Conservation (phyloP, 2,113 vertebrate species). For the Actenoides hombroni region DNA sequence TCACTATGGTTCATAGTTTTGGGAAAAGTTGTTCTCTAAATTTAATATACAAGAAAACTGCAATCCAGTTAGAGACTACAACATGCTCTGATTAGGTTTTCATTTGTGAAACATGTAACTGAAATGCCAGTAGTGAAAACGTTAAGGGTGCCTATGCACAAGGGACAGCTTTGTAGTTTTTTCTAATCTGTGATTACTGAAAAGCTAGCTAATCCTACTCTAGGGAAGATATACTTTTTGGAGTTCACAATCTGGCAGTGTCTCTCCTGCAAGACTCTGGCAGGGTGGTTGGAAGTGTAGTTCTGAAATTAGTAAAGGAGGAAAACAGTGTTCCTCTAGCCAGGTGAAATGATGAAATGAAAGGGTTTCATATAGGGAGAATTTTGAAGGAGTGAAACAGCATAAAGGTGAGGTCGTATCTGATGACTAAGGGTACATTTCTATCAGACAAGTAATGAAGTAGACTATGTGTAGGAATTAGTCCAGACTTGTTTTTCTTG, state of each 20-base stretch:
- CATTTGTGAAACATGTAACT: background rate
- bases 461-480: background rate
- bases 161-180: background rate
- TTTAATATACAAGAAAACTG: background rate
- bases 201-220: background rate
- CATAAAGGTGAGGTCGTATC: background rate
- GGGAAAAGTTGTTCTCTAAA: no score
- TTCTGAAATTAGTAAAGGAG: background rate
- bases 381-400: background rate
- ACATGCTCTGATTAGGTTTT: background rate
- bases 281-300: background rate
- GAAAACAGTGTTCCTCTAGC: background rate
- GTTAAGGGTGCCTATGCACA: background rate
- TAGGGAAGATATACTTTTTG: background rate
- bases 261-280: background rate
- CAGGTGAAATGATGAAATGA: background rate
- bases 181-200: background rate
- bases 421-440: background rate
- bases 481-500: background rate
- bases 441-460: background rate
- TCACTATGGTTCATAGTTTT: background rate
- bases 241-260: background rate
- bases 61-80: background rate
- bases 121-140: background rate
- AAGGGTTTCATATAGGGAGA: background rate